Base-by-base conservation (phyloP, 2,113 vertebrate genomes). In the Falcunculus frontatus region DNA sequence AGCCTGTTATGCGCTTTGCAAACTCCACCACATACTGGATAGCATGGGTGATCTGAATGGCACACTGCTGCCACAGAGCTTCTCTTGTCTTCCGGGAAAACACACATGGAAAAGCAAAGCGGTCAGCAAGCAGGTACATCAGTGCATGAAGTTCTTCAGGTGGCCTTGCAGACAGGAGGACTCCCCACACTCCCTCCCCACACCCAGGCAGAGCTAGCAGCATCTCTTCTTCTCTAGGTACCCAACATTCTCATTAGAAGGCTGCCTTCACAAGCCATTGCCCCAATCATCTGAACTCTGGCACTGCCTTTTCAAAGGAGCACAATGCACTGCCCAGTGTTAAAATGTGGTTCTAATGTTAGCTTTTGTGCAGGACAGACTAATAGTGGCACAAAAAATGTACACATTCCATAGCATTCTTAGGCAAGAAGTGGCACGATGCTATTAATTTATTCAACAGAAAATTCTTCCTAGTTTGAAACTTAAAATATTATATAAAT, bases 1-100 rank as follows among this genome's bases (percentile, higher is more conserved):
- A 99, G 91, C 99, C 99, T 67, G 99, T 99, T 98, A 99, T 99
- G 95, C 99, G 98, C 98, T 99, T 99, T 59, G 99, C 99, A 76
- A 99, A 99, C 98, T 99, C 99, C 69, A 99, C 99, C 95, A 99
- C 99, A 1, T 99, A 99, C 97, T 99, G 99, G 97, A 99, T 99
- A 60, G 99, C 99, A 15, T 99, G 99, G 41, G 99, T 99, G 97
- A 99, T 99, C 98, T 99, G 99, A 97, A 99, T 99, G 92, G 99
- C 99, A 96, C 99, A 99, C 89, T 99, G 99, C 95, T 99, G 99
- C 99, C 99, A 99, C 95, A 99, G 97, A 52, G 99, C 98, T 97
- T 99, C 99, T 97, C 98, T 98, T 35, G 99, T 98, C 99, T 99
- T 94, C 44, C 94, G 3, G 89, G 47, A 97, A 87, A 98, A 87